These are phyloP conservation scores for Mellilla xanthometata DNA, from an alignment of 2,888 invertebrate species.

Conservation along the genomic window DNA sequence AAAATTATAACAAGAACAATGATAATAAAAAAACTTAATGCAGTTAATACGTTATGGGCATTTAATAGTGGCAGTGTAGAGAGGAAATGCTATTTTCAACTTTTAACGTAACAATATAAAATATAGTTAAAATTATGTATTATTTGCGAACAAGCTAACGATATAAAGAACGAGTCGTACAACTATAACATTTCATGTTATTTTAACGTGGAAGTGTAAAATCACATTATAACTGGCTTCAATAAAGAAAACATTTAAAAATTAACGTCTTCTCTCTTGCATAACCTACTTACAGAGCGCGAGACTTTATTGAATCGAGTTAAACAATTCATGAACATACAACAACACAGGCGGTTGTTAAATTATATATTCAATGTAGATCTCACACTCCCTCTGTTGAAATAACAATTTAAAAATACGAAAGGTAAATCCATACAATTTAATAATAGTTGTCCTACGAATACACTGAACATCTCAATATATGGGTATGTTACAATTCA, in stretches of 20 bases:
- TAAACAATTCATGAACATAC: conserved; percentile 5
- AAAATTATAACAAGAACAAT: conserved; percentile 68
- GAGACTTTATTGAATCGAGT: background rate
- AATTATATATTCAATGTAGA: background rate
- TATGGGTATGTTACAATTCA: too few species aligned
- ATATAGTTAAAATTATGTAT: conserved; percentile 19
- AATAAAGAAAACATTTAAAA: too few species aligned
- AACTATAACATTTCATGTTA: too few species aligned
- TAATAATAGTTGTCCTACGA: conserved; percentile 1
- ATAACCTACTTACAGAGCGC: too few species aligned
- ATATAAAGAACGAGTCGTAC: too few species aligned
- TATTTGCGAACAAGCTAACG: conserved; percentile 11
- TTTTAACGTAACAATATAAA: conserved; percentile 19
- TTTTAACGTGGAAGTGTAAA: too few species aligned
- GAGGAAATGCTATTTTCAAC: conserved; percentile 35
- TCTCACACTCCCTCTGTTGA: background rate
- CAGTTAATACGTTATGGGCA: conserved; percentile 33
- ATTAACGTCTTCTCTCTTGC: too few species aligned
- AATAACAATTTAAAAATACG: background rate
- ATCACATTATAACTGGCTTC: background rate
- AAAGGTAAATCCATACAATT: conserved; percentile 1
- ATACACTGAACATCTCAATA: conserved; percentile 18
- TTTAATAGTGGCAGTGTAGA: conserved; percentile 59
- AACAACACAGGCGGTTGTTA: conserved; percentile 1
- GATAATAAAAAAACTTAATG: conserved; percentile 49